phyloP scores from a whole-genome alignment of 2,113 vertebrate species.

The Paradisaea rubra region DNA sequence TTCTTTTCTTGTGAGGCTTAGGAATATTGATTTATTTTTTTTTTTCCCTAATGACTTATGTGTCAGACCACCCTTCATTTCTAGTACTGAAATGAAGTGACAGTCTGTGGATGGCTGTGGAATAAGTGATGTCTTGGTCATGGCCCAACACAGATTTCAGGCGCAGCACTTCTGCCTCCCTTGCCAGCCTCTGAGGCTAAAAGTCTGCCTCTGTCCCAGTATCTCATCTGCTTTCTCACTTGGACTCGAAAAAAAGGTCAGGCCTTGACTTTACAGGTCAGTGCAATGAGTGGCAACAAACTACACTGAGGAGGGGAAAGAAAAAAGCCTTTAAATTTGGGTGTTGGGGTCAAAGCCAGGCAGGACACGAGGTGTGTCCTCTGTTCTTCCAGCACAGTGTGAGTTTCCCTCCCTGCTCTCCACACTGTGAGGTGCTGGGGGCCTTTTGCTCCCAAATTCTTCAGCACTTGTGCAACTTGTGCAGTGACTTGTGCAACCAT shows the following conservation, averaged over 20 bases:
- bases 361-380: neutral
- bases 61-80: conserved; percentile 39
- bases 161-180: conserved; percentile 26
- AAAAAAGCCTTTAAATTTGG: neutral
- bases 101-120: conserved; percentile 13
- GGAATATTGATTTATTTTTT: conserved; percentile 5
- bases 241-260: conserved; percentile 25
- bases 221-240: conserved; percentile 62
- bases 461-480: no score
- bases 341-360: neutral
- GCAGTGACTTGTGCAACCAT: rapidly evolving
- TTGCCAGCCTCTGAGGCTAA: conserved; percentile 62
- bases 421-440: rapidly evolving
- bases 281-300: neutral
- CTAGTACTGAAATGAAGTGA: conserved; percentile 22
- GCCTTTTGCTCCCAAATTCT: neutral
- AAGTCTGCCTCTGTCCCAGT: conserved; percentile 48
- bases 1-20: conserved; percentile 37
- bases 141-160: conserved; percentile 41
- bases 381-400: neutral
- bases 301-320: neutral
- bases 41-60: neutral
- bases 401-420: neutral
- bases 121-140: conserved; percentile 30
- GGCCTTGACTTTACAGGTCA: conserved; percentile 50